Percentiles rank a stretch among this genome's conserved stretches.
Conservation (phyloP, 1,140 invertebrate genomes). For the Hyles euphorbiae region DNA sequence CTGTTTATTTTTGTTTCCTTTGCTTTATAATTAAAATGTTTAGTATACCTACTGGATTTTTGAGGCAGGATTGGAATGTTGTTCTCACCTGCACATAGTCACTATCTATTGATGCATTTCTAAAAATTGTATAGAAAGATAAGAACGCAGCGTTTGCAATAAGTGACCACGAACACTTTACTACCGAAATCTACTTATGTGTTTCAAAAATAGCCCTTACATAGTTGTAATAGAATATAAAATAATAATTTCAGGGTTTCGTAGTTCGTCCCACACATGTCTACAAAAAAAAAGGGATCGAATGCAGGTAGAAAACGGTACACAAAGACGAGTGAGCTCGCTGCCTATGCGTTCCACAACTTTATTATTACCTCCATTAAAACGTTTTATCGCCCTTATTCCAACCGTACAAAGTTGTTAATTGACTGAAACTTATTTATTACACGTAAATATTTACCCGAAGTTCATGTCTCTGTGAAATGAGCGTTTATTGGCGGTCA, state of each 20-base stretch:
- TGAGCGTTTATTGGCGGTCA: slow-evolving; percentile 54
- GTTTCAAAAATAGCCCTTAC: slow-evolving; percentile 25
- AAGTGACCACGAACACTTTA: slow-evolving; percentile 10
- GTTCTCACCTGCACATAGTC: too few relatives aligned
- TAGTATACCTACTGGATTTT: too few relatives aligned
- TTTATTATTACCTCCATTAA: slow-evolving; percentile 7
- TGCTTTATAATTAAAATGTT: too few relatives aligned
- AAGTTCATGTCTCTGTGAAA: slow-evolving; percentile 48
- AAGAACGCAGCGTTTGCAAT: slow-evolving; percentile 18
- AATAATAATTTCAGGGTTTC: slow-evolving; percentile 5
- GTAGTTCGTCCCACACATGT: slow-evolving; percentile 27
- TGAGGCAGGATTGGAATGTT: too few relatives aligned
- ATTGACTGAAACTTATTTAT: background rate
- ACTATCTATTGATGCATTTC: slow-evolving; percentile 17
- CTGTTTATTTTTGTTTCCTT: too few relatives aligned
- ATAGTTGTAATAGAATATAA: slow-evolving; percentile 12
- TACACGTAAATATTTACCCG: slow-evolving; percentile 9
- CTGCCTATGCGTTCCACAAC: slow-evolving; percentile 23
- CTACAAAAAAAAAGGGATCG: slow-evolving; percentile 57
- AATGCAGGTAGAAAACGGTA: slow-evolving; percentile 64
- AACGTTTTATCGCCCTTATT: slow-evolving; percentile 15
- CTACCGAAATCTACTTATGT: background rate
- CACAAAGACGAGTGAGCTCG: slow-evolving; percentile 56
- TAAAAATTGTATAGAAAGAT: slow-evolving; percentile 22
- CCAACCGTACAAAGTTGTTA: slow-evolving; percentile 12